Evolutionary conservation across 2,888 invertebrate species (phyloP), one percentile per base, ranked within the genome.

Genomic region (Ptilodon capucinus): DNA sequence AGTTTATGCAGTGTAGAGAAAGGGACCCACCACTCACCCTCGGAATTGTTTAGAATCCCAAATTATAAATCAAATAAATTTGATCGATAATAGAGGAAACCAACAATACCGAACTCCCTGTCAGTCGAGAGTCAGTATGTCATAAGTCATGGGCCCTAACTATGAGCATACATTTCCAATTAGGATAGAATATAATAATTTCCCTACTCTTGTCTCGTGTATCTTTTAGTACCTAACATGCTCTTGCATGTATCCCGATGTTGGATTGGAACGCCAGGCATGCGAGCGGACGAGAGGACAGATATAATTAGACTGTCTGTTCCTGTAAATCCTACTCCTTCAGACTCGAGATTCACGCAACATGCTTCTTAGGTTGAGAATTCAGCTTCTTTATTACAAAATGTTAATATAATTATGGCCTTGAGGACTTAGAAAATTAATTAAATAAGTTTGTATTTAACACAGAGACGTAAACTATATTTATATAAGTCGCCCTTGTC

Each of bases 221-320:
- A 8, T 28, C 41, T 51, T 36, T 32, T 52, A 48, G 39, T 32
- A 2, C n/a, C 8, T 30, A 30, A 14, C 14, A 32, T 32, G 32
- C 14, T 14, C 54, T 53, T 64, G 52, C 44, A 55, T 60, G 52
- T 64, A 54, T 51, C 63, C 57, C 44, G 42, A 42, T 54, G 43
- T 57, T 51, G 57, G 58, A 53, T 53, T 56, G 79, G 81, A 73
- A 79, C 67, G 82, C 72, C 71, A 79, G 78, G 82, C 76, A 82
- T 64, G 86, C 83, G 79, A 74, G 79, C 76, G 64, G 69, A 65
- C 67, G 48, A 46, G 57, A 65, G 76, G 38, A 38, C 38, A 38
- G 19, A 63, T 86, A 88, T 83, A 82, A 86, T 88, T 88, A 88
- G 86, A 81, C 69, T 61, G 70, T 64, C 72, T 69, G 72, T 73